Conservation (phyloP, 2,888 invertebrate species). For the Tetropium fuscum region DNA sequence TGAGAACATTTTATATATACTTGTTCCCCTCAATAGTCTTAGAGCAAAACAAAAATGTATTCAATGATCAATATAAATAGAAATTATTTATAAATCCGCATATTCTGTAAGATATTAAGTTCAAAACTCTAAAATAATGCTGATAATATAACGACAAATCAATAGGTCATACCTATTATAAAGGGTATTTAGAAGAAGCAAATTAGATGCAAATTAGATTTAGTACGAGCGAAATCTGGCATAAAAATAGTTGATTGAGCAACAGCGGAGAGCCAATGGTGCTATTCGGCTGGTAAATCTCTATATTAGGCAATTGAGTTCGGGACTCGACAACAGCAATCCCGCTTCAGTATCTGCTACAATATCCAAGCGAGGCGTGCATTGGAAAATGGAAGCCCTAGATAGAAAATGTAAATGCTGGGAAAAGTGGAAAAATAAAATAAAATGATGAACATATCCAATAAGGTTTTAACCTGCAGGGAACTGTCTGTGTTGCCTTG, state of each 20-base stretch:
- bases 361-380: conserved; percentile 56
- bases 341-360: conserved; percentile 48
- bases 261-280: conserved; percentile 38
- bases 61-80: no score
- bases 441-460: conserved; percentile 66
- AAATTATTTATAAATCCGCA: no score
- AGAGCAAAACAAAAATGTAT: no score
- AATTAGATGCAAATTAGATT: no score
- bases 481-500: conserved; percentile 61
- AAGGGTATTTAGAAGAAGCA: no score
- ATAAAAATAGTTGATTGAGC: conserved; percentile 49
- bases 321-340: conserved; percentile 21
- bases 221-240: conserved; percentile 1
- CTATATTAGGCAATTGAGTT: conserved; percentile 17
- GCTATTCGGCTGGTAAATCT: conserved; percentile 4
- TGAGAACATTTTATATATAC: no score
- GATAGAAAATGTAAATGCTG: conserved; percentile 63
- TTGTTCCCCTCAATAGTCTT: no score
- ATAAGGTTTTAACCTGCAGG: conserved; percentile 66
- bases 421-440: conserved; percentile 63
- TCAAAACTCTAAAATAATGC: no score
- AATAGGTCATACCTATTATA: no score
- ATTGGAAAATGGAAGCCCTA: conserved; percentile 62
- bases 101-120: no score
- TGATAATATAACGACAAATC: no score